Base-by-base conservation (phyloP, 2,888 invertebrate genomes). In the Tetranychus piercei region DNA sequence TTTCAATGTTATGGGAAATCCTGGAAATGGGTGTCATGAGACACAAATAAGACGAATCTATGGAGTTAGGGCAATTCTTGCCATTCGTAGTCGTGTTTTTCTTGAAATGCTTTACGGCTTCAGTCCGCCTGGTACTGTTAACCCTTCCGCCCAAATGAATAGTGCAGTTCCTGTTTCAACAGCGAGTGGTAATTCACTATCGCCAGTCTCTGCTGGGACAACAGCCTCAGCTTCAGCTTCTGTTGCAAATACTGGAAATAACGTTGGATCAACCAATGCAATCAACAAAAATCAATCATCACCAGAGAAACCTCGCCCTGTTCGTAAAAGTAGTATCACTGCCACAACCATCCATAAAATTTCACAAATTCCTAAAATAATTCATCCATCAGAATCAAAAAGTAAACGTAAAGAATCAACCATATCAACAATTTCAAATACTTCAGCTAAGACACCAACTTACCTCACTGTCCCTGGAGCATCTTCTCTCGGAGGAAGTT, bases 41-140 rank as follows among this genome's bases (percentile, higher is more conserved):
- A 74, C 73, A 64, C 71, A 74, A 43, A 73, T 72, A 18, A 22
- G 75, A 44, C 34, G 75, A 73, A 78, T 94, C 80, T 91, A 92
- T 79, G 94, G 92, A 1, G 93, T 94, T 7, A 85, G 94, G 79
- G 94, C 94, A 55, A 93, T 94, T 80, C 84, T 94, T 76, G 94
- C 92, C 72, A 93, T 94, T 1, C 85, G 93, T 79, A 93, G 92
- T 86, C 88, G 91, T 79, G 90, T 91, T n/a, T 91, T 89, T 82
- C 90, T 94, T 86, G 93, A 94, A 84, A 93, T 94, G 92, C 84
- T 94, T 73, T 94, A 94, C 82, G 94, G 94, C 75, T 93, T 94
- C 80, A 92, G 92, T 82, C 90, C 92, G 18, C 77, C 72, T n/a
- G 72, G 72, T 5, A 69, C 69, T 22, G 69, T 69, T 69, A 69